Base-by-base conservation (phyloP, 2,797 vertebrate genomes). In the Phoebastria nigripes region DNA sequence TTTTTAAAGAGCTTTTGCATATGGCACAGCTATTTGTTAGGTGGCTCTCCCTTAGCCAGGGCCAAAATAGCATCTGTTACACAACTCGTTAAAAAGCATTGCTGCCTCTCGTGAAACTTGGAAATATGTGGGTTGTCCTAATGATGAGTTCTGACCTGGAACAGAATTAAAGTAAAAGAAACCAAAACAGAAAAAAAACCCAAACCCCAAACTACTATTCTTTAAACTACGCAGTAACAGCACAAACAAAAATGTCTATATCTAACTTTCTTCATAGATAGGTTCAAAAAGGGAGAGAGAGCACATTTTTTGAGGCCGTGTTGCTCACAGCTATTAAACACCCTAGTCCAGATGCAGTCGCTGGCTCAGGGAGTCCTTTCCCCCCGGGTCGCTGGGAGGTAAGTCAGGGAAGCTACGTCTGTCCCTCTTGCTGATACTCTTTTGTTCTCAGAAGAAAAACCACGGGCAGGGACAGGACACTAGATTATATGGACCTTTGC, bases 361-460 rank as follows among this genome's bases (percentile, higher is more conserved):
- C 16, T 47, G 15, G 11, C 35, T 54, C 12, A 16, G n/a, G 29
- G 28, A 58, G 12, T 52, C 69, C 44, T 56, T 44, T 6, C 5
- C 4, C 6, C 3, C 4, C 0, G 1, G 1, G 10, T 7, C 2
- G 0, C 17, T 35, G n/a, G 55, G 37, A 74, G 26, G 11, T 16
- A 39, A 41, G 14, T 28, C 31, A 39, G n/a, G 29, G 29, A 69
- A 29, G 22, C 4, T 14, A 12, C 6, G 2, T 25, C 42, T 67
- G 21, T 17, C 55, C n/a, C 31, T 73, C 46, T 55, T 72, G 63
- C 41, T 47, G 22, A 18, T 21, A 17, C 20, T 12, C 37, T 39
- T n/a, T 56, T 51, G 17, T 35, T 46, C 33, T 56, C 39, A 13
- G 55, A 69, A 62, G 28, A 69, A 84, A 80, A 56, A n/a, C 11